A percentile compares a stretch with the other conserved stretches of the same genome.
These are phyloP conservation scores for Dryas iulia DNA, from an alignment of 1,140 invertebrate species.

Conservation along the genomic window DNA sequence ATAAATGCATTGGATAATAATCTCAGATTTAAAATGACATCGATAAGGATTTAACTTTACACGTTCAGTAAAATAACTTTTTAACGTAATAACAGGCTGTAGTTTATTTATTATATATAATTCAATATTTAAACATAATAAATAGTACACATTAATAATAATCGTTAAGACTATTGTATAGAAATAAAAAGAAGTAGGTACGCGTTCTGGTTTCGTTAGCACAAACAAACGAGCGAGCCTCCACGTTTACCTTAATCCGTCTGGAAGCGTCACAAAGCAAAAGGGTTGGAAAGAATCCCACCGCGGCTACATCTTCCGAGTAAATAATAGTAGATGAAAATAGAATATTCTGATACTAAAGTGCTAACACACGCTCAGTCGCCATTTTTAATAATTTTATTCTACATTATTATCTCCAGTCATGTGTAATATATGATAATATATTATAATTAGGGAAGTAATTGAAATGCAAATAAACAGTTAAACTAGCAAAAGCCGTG, in stretches of 20 bases:
- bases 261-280: conserved; percentile 25
- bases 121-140: too few relatives aligned
- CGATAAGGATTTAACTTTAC: too few relatives aligned
- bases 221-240: conserved; percentile 28
- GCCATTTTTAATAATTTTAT: neutral
- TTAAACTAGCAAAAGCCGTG: neutral
- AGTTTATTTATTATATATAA: too few relatives aligned
- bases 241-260: conserved; percentile 19
- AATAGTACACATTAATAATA: neutral
- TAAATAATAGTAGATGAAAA: conserved; percentile 5
- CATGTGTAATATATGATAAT: neutral
- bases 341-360: neutral
- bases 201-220: conserved; percentile 30
- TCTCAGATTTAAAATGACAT: too few relatives aligned
- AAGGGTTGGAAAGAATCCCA: conserved; percentile 19
- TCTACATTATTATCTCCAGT: neutral
- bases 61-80: too few relatives aligned
- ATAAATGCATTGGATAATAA: too few relatives aligned
- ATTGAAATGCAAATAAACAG: neutral
- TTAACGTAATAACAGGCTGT: too few relatives aligned
- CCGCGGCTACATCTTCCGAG: neutral
- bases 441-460: neutral
- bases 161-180: conserved; percentile 10
- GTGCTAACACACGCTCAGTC: neutral
- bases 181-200: conserved; percentile 13